phyloP scores from a whole-genome alignment of 2,113 vertebrate species.

The Anhinga anhinga region DNA sequence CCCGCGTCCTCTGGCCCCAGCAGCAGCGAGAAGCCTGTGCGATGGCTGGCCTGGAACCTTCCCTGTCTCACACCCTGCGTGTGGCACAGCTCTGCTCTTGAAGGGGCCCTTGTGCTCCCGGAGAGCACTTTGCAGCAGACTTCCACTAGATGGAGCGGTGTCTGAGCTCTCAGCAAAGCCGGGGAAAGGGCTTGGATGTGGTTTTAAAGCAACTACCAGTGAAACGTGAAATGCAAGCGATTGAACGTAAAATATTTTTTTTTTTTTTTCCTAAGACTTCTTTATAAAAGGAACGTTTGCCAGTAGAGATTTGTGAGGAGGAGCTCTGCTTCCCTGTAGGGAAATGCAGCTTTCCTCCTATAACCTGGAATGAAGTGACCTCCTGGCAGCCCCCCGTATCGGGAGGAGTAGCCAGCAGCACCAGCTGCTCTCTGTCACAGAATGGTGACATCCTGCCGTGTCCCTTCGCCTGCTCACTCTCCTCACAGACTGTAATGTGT shows the following conservation, averaged over 20 bases:
- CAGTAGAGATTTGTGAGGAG: neutral
- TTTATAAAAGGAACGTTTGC: neutral
- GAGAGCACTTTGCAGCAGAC: neutral
- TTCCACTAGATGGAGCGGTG: slow-evolving; percentile 38
- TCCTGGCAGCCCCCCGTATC: neutral
- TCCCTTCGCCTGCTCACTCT: neutral
- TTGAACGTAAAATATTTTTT: rapidly evolving
- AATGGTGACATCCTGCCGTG: rapidly evolving
- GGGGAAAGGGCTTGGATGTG: neutral
- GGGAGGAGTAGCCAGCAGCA: rapidly evolving
- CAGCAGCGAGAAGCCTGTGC: rapidly evolving
- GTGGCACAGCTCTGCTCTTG: neutral
- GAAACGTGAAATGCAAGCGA: neutral
- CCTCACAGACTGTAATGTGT: neutral
- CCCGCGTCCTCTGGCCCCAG: rapidly evolving
- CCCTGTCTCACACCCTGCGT: rapidly evolving
- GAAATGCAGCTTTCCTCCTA: neutral
- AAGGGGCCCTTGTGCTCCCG: no score
- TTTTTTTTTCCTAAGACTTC: neutral
- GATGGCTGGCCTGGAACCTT: neutral
- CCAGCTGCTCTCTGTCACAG: neutral
- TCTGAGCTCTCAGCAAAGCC: neutral
- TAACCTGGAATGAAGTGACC: neutral
- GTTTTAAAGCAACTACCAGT: neutral
- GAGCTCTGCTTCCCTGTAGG: neutral